These are phyloP conservation scores for Micronisus gabar DNA, from an alignment of 2,113 vertebrate genomes.

Conservation along the genomic window DNA sequence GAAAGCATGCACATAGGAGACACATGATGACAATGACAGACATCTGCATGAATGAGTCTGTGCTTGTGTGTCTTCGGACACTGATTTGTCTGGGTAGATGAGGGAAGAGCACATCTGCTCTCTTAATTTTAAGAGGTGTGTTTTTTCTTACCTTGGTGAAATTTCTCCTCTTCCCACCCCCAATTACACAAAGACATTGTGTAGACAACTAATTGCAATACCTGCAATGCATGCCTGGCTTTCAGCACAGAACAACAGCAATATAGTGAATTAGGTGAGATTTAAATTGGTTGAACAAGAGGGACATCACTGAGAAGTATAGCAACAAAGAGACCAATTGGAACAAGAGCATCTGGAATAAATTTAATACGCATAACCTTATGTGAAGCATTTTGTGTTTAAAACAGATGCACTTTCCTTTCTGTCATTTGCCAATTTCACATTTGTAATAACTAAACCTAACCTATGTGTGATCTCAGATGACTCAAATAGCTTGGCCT, in stretches of 20 bases:
- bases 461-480: conserved; percentile 44
- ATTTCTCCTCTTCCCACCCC: neutral
- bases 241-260: conserved; percentile 21
- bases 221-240: neutral
- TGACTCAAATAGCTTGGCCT: conserved; percentile 39
- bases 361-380: conserved; percentile 8
- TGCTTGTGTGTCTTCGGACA: fast-evolving
- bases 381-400: neutral
- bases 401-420: conserved; percentile 43
- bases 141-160: neutral
- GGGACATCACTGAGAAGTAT: neutral
- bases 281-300: neutral
- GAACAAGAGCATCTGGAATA: conserved; percentile 60
- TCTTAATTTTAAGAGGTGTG: neutral
- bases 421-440: conserved; percentile 28
- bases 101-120: neutral
- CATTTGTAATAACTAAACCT: conserved; percentile 32
- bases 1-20: fast-evolving
- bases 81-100: fast-evolving
- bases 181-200: neutral
- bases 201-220: neutral
- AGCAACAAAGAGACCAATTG: conserved; percentile 22
- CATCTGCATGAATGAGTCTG: fast-evolving
- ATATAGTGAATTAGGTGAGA: conserved; percentile 7
- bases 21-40: fast-evolving